Conservation (phyloP, 2,113 vertebrate genomes). For the Polyodon spathula region DNA sequence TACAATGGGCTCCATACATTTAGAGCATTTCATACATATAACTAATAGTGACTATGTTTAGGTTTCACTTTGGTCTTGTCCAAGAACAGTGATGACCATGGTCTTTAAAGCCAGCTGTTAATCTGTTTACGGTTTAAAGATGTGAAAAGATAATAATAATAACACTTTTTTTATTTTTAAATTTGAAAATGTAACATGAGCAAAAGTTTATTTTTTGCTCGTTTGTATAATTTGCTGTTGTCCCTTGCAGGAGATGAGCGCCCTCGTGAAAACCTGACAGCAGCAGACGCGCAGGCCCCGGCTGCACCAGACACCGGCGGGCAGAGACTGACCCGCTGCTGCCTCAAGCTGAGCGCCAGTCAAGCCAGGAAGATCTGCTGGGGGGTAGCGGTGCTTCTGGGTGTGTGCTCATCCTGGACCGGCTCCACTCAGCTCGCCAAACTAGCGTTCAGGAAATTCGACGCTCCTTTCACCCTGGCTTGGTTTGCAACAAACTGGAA, state of each 20-base stretch:
- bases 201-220: background rate
- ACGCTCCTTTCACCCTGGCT: constrained; percentile 88
- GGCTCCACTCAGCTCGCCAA: constrained; percentile 88
- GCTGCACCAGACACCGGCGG: constrained; percentile 47
- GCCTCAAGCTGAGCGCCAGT: constrained; percentile 58
- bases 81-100: too few species aligned
- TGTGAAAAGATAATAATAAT: too few species aligned
- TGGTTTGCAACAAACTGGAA: constrained; percentile 97
- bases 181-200: background rate
- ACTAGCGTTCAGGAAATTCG: constrained; percentile 76
- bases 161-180: too few species aligned
- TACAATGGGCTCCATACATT: too few species aligned
- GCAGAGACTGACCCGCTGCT: constrained; percentile 50
- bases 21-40: too few species aligned
- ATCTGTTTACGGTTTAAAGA: too few species aligned
- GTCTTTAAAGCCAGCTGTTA: too few species aligned
- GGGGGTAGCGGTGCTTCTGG: constrained; percentile 78
- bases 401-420: constrained; percentile 87
- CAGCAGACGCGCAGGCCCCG: constrained; percentile 59
- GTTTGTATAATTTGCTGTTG: background rate
- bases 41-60: too few species aligned
- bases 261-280: constrained; percentile 66
- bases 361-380: constrained; percentile 73
- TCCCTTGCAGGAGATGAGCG: constrained; percentile 73
- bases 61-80: too few species aligned